A percentile compares a stretch with the other conserved stretches of the same genome.
These are phyloP conservation scores for Brachymystax lenok DNA, from an alignment of 2,797 vertebrate species.

Conservation along the genomic window DNA sequence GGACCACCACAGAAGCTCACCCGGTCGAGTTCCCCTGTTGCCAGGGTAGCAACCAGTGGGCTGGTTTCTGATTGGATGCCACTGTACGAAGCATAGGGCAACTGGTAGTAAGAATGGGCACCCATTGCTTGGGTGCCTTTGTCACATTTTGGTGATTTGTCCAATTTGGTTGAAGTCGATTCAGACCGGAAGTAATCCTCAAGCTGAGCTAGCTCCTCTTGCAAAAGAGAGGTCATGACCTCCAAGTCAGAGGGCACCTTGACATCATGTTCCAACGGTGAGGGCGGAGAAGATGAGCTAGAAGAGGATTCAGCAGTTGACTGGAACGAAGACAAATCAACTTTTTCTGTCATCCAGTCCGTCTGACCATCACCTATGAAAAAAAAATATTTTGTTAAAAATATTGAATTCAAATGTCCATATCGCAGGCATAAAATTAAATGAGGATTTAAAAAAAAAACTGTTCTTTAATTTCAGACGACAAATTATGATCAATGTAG, in stretches of 20 bases:
- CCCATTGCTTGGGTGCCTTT: constrained; percentile 78
- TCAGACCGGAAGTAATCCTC: constrained; percentile 87
- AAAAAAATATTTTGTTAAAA: constrained; percentile 12
- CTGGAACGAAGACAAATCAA: constrained; percentile 89
- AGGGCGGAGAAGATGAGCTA: constrained; percentile 80
- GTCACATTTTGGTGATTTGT: constrained; percentile 83
- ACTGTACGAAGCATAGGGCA: constrained; percentile 80
- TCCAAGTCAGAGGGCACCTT: constrained; percentile 90
- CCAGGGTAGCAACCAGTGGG: constrained; percentile 81
- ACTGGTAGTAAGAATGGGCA: constrained; percentile 81
- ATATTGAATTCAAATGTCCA: constrained; percentile 5
- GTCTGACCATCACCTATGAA: constrained; percentile 77
- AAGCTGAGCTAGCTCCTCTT: constrained; percentile 93
- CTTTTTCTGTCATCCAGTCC: constrained; percentile 95
- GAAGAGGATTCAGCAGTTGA: constrained; percentile 83
- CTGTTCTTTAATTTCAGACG: constrained; percentile 1
- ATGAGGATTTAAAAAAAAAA: constrained; percentile 27
- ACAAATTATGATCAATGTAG: constrained; percentile 19
- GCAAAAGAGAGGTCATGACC: constrained; percentile 90
- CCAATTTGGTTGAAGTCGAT: constrained; percentile 76
- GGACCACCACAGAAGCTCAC: constrained; percentile 80
- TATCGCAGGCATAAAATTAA: neutral
- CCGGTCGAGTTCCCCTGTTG: constrained; percentile 81
- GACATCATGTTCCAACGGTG: constrained; percentile 85
- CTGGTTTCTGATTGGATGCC: constrained; percentile 78